phyloP scores from a whole-genome alignment of 2,888 invertebrate genomes.

The Acronicta psi region DNA sequence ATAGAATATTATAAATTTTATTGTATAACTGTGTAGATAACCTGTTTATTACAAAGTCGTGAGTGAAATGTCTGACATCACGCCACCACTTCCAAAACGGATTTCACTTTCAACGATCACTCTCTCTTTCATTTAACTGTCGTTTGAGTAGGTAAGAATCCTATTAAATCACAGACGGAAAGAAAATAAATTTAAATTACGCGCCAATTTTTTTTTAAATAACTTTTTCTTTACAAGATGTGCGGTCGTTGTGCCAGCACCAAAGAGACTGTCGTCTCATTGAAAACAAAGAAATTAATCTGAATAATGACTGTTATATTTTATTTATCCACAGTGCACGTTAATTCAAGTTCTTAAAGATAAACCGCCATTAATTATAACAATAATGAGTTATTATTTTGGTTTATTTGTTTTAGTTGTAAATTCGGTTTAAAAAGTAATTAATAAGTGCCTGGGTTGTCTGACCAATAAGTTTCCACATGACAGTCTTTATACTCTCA shows the following conservation, averaged over 20 bases:
- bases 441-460: conserved; percentile 55
- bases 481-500: conserved; percentile 43
- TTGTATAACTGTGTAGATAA: conserved; percentile 53
- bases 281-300: conserved; percentile 36
- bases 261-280: conserved; percentile 35
- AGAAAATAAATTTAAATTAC: conserved; percentile 17
- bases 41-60: conserved; percentile 60
- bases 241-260: conserved; percentile 34
- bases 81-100: conserved; percentile 60
- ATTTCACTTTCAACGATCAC: conserved; percentile 80
- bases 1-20: conserved; percentile 25
- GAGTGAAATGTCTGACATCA: conserved; percentile 76
- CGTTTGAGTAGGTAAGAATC: conserved; percentile 55
- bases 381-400: not conserved
- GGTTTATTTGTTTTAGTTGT: not conserved
- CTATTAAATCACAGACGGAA: conserved; percentile 13
- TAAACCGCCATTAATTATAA: conserved; percentile 10
- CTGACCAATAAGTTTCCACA: conserved; percentile 49
- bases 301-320: conserved; percentile 21
- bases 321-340: not conserved
- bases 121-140: conserved; percentile 77
- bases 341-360: not conserved
- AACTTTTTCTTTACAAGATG: conserved; percentile 15
- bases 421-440: conserved; percentile 23
- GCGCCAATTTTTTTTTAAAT: not conserved